phyloP scores from a whole-genome alignment of 2,888 invertebrate genomes.

The Cryptus viduatorius region DNA sequence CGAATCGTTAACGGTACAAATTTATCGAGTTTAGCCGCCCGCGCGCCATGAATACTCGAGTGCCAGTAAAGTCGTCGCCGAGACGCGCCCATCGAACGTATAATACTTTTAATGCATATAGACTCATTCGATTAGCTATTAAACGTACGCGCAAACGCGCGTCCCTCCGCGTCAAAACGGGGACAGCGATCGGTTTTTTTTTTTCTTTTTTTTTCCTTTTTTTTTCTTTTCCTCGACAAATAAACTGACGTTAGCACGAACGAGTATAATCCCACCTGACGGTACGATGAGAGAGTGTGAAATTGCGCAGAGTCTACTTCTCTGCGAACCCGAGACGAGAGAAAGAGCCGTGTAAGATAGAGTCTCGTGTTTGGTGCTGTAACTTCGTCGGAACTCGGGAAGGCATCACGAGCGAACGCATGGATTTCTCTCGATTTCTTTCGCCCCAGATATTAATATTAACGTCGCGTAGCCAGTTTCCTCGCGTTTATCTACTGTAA shows the following conservation, averaged over 20 bases:
- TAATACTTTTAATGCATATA: conserved; percentile 11
- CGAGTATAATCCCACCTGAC: background rate
- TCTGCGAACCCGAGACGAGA: conserved; percentile 65
- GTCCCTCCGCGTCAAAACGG: conserved; percentile 52
- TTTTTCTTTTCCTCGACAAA: conserved; percentile 33
- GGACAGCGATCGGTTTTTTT: conserved; percentile 48
- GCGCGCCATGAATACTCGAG: conserved; percentile 66
- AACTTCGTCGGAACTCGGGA: conserved; percentile 56
- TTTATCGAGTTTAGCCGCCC: conserved; percentile 48
- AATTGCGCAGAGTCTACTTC: conserved; percentile 64
- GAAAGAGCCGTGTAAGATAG: conserved; percentile 54
- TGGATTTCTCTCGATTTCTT: conserved; percentile 70
- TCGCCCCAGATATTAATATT: conserved; percentile 67
- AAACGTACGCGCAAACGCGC: conserved; percentile 51
- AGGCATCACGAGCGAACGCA: conserved; percentile 50
- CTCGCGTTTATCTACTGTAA: conserved; percentile 14
- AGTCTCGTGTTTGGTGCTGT: conserved; percentile 51
- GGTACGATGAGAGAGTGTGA: conserved; percentile 64
- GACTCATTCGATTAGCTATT: conserved; percentile 53
- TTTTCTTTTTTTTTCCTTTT: background rate
- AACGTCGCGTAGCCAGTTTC: conserved; percentile 51
- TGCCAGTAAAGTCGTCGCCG: conserved; percentile 53
- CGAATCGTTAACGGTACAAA: conserved; percentile 63
- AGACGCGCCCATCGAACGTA: conserved; percentile 50
- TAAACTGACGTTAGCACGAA: conserved; percentile 14